Conservation (phyloP, 1,140 invertebrate genomes). For the Epicauta chinensis region DNA sequence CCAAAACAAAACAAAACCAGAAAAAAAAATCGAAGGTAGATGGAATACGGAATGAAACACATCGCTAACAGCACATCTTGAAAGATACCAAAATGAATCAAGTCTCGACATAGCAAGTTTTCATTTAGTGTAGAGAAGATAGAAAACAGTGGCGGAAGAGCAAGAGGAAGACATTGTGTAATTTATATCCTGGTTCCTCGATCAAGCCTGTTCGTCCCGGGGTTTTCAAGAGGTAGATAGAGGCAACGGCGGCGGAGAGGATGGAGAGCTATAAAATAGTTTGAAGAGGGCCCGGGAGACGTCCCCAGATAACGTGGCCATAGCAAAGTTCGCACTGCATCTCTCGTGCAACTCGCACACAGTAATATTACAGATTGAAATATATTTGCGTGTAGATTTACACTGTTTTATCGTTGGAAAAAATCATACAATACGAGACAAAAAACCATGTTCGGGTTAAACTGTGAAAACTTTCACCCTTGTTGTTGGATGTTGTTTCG, state of each 20-base stretch:
- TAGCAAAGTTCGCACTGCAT: constrained; percentile 22
- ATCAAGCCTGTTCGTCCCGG: constrained; percentile 32
- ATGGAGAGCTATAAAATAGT: constrained; percentile 36
- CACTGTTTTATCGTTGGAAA: too few species aligned
- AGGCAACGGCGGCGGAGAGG: constrained; percentile 3
- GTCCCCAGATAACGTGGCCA: constrained; percentile 31
- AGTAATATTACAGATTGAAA: constrained; percentile 15
- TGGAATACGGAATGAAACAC: too few species aligned
- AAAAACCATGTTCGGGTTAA: too few species aligned
- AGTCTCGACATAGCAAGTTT: constrained; percentile 8
- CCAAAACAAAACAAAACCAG: too few species aligned
- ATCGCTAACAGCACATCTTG: too few species aligned
- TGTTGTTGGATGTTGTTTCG: too few species aligned
- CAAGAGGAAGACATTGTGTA: constrained; percentile 18
- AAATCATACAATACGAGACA: too few species aligned
- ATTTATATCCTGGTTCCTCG: constrained; percentile 34
- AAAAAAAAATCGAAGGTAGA: too few species aligned
- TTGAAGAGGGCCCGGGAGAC: constrained; percentile 39
- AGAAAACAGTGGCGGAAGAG: constrained; percentile 10
- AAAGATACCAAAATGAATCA: too few species aligned
- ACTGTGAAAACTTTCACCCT: too few species aligned
- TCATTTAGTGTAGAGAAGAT: too few species aligned
- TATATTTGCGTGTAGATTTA: neutral
- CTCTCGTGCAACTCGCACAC: constrained; percentile 11
- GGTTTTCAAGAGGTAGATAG: constrained; percentile 15